phyloP scores from a whole-genome alignment of 2,113 vertebrate genomes.

The Conger conger region DNA sequence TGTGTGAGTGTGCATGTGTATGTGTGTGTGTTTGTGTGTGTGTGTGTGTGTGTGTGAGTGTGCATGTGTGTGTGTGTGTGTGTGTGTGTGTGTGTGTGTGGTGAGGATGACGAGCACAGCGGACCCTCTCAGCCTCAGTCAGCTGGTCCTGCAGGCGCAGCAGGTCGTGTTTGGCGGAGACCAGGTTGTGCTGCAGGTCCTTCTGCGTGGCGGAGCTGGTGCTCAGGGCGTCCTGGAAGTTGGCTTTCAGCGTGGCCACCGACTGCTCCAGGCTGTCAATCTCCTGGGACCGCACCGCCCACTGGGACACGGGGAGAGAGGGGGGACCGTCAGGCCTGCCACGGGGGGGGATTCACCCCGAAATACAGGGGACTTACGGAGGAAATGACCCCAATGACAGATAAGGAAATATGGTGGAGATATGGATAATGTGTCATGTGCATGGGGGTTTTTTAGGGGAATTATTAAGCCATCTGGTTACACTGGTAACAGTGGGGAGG shows the following conservation, averaged over 20 bases:
- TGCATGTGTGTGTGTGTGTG: too few species aligned
- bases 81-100: background rate
- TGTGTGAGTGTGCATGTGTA: too few species aligned
- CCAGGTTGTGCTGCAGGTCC: conserved; percentile 84
- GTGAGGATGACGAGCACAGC: background rate
- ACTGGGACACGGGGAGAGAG: conserved; percentile 43
- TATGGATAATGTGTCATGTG: too few species aligned
- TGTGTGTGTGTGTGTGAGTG: too few species aligned
- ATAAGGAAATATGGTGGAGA: too few species aligned
- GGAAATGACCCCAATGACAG: too few species aligned
- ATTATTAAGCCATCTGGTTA: too few species aligned
- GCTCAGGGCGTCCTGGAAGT: conserved; percentile 83
- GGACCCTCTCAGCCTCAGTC: conserved; percentile 86
- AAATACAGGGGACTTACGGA: too few species aligned
- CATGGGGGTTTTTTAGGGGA: too few species aligned
- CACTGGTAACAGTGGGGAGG: background rate
- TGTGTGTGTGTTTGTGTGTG: too few species aligned
- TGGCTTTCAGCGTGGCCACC: conserved; percentile 78
- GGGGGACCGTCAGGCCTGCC: too few species aligned
- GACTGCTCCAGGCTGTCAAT: conserved; percentile 81
- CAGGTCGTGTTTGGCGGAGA: conserved; percentile 85
- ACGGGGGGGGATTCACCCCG: too few species aligned
- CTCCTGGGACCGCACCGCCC: conserved; percentile 70
- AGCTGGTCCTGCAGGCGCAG: conserved; percentile 90
- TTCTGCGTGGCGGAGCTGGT: conserved; percentile 79